Percentiles rank a stretch among this genome's conserved stretches.
These are phyloP conservation scores for Liolophura sinensis DNA, from an alignment of 1,140 invertebrate species.

Conservation along the genomic window DNA sequence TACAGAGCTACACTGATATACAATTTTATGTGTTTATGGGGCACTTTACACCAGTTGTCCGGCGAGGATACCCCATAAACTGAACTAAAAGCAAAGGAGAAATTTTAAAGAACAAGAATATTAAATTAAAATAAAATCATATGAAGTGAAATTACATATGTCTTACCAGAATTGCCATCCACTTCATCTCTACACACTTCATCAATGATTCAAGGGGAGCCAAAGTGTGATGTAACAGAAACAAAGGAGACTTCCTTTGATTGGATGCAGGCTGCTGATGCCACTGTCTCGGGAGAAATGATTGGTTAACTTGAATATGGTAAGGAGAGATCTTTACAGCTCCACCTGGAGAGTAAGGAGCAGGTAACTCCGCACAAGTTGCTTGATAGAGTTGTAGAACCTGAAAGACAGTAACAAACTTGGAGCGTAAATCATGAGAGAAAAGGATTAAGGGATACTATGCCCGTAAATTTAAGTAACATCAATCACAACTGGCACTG, in stretches of 20 bases:
- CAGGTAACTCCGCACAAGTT: conserved; percentile 59
- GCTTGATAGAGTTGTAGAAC: conserved; percentile 67
- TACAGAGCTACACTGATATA: too few relatives aligned
- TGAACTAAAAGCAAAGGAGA: background rate
- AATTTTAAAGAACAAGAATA: background rate
- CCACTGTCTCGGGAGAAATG: conserved; percentile 42
- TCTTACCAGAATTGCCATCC: conserved; percentile 86
- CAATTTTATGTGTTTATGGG: too few relatives aligned
- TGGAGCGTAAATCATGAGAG: background rate
- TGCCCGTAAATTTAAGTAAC: too few relatives aligned
- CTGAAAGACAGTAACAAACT: conserved; percentile 42
- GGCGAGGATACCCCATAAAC: too few relatives aligned
- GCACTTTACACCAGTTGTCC: too few relatives aligned
- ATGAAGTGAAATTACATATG: background rate
- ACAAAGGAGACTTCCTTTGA: conserved; percentile 7
- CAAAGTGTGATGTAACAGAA: conserved; percentile 47
- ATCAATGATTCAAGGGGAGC: conserved; percentile 72
- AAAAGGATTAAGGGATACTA: too few relatives aligned
- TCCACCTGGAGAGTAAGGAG: conserved; percentile 24
- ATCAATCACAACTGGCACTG: too few relatives aligned
- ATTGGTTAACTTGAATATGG: conserved; percentile 55
- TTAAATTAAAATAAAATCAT: too few relatives aligned
- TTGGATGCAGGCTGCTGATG: background rate
- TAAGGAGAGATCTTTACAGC: conserved; percentile 30
- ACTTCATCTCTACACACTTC: conserved; percentile 86